Conservation (phyloP, 2,797 vertebrate species). For the Morelia viridis region DNA sequence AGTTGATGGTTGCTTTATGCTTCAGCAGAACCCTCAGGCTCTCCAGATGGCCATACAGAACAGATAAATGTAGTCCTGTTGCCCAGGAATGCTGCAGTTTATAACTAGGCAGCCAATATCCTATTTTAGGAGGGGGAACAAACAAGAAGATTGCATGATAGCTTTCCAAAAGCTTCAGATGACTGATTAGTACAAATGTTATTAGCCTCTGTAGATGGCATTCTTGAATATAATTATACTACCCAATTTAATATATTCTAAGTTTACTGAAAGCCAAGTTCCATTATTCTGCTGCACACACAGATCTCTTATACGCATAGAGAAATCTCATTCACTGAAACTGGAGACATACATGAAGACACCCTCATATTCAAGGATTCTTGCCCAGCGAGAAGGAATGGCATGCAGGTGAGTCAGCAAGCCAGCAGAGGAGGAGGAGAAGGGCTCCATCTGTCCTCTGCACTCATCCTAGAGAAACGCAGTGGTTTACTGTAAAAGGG, state of each 20-base stretch:
- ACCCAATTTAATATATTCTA: not conserved
- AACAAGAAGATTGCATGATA: conserved; percentile 34
- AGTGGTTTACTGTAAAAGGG: not conserved
- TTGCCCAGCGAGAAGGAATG: not conserved
- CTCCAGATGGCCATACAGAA: conserved; percentile 87
- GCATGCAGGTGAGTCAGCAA: not conserved
- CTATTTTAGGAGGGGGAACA: conserved; percentile 65
- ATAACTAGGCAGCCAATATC: conserved; percentile 93
- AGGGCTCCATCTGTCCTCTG: not conserved
- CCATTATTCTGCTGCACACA: not conserved
- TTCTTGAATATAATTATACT: conserved; percentile 31
- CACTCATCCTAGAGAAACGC: not conserved
- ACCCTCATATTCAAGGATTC: not conserved
- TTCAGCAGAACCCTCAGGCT: conserved; percentile 83
- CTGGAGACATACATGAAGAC: not conserved
- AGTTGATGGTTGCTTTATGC: conserved; percentile 87
- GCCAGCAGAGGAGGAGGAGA: not conserved
- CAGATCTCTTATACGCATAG: not conserved
- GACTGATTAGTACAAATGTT: not conserved
- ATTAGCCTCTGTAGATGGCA: not conserved
- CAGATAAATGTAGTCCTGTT: conserved; percentile 89
- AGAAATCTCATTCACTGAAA: not conserved
- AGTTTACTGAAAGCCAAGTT: not conserved
- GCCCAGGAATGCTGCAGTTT: conserved; percentile 95
- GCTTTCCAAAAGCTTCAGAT: conserved; percentile 28